Percentiles rank a stretch among this genome's conserved stretches.
These are phyloP conservation scores for Phalacrocorax aristotelis DNA, from an alignment of 2,113 vertebrate genomes.

Conservation along the genomic window DNA sequence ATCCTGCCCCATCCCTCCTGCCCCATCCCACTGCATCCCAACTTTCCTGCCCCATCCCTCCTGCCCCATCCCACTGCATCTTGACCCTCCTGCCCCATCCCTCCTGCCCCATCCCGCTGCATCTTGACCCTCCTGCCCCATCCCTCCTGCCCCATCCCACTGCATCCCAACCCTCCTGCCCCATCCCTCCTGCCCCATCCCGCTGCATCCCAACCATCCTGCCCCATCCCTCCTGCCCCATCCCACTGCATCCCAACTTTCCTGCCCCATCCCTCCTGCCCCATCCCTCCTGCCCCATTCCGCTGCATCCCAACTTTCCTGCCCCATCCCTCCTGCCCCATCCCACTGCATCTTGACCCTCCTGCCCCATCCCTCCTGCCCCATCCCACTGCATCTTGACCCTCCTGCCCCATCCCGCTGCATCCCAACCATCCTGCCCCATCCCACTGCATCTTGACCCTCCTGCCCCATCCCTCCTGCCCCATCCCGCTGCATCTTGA, in stretches of 20 bases:
- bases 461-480: no score
- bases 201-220: accelerated
- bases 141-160: accelerated
- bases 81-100: no score
- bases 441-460: not conserved
- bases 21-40: no score
- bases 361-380: not conserved
- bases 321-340: not conserved
- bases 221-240: not conserved
- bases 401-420: not conserved
- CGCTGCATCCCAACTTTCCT: not conserved
- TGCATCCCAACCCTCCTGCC: not conserved
- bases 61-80: not conserved
- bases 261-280: no score
- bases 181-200: not conserved
- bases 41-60: not conserved
- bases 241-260: not conserved
- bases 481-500: not conserved
- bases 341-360: not conserved
- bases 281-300: no score
- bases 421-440: no score
- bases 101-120: no score
- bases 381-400: not conserved
- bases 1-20: not conserved
- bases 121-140: no score